Base-by-base conservation (phyloP, 2,797 vertebrate genomes). In the Mormyrus proboscirostris region DNA sequence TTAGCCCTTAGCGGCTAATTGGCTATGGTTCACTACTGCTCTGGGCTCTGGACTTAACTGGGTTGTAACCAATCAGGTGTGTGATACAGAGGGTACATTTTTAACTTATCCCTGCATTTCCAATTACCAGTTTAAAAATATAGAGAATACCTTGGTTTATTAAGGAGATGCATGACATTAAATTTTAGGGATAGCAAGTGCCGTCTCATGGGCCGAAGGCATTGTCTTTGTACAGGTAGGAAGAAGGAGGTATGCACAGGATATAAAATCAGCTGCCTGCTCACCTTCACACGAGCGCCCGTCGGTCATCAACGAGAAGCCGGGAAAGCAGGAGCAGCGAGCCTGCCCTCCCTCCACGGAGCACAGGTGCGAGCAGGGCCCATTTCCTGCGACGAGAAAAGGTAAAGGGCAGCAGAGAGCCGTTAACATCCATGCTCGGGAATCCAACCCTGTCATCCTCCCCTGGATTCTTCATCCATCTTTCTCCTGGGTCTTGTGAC, bases 251-350 rank as follows among this genome's bases (percentile, higher is more conserved):
- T 12, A 9, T 33, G 44, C 85, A 55, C 4, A 44, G 10, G 53
- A 38, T 38, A 22, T 4, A 9, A 2, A 19, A 38, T 53, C 29
- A 62, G 59, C 16, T 19, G 16, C 6, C 19, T 65, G 47, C 91
- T 93, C 93, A 97, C 97, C 98, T 94, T 97, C 96, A 93, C 97
- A 99, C 2, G 91, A 96, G 91, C 90, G 90, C 0, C 95, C 95
- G 1, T 98, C 97, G 1, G 95, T 92, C 96, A 94, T 96, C 91
- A 98, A 93, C 0, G 94, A 95, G 47, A 96, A 98, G 1, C 97
- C 97, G 1, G 95, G 93, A 89, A 97, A 96, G 92, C 98, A 99
- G 90, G 97, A 98, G 90, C 98, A 99, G 57, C 86, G 92, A 1
- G 92, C 94, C 0, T 86, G 90, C 33, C 94, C 96, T 41, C 92